These are phyloP conservation scores for Drosophila novamexicana DNA, from an alignment of 1,140 invertebrate species.

Conservation along the genomic window DNA sequence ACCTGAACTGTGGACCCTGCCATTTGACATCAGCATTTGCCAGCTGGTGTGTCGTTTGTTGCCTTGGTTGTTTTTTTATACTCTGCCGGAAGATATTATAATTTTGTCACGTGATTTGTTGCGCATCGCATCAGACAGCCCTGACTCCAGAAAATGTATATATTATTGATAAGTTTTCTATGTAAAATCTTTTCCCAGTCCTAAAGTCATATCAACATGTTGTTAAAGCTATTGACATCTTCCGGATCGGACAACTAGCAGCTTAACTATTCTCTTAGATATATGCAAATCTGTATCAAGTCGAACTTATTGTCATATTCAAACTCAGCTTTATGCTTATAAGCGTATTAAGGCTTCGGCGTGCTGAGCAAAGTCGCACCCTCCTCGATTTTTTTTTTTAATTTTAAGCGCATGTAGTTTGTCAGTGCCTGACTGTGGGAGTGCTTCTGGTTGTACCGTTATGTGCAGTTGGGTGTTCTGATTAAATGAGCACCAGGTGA, in stretches of 20 bases:
- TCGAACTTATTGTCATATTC: too few relatives aligned
- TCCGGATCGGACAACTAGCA: too few relatives aligned
- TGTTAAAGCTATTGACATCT: too few relatives aligned
- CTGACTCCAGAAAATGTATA: too few relatives aligned
- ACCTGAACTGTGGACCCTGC: slow-evolving; percentile 13
- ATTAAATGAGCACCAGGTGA: slow-evolving; percentile 56
- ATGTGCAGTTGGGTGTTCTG: slow-evolving; percentile 21
- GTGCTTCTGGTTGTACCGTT: neutral
- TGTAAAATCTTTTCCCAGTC: too few relatives aligned
- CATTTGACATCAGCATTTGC: slow-evolving; percentile 31
- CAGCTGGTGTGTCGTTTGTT: neutral
- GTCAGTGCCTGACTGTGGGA: slow-evolving; percentile 30
- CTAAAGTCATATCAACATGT: too few relatives aligned
- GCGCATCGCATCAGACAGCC: neutral
- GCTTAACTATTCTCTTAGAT: too few relatives aligned
- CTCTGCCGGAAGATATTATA: neutral
- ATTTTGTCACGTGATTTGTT: neutral
- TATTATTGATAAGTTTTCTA: too few relatives aligned
- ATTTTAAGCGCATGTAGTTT: slow-evolving; percentile 56
- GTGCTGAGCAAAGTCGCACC: too few relatives aligned
- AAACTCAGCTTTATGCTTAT: too few relatives aligned
- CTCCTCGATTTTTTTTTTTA: slow-evolving; percentile 43
- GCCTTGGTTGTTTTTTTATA: slow-evolving; percentile 1
- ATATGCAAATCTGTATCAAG: too few relatives aligned
- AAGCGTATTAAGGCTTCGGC: neutral